These are phyloP conservation scores for Drosophila fungiperda DNA, from an alignment of 2,888 invertebrate genomes.

Conservation along the genomic window DNA sequence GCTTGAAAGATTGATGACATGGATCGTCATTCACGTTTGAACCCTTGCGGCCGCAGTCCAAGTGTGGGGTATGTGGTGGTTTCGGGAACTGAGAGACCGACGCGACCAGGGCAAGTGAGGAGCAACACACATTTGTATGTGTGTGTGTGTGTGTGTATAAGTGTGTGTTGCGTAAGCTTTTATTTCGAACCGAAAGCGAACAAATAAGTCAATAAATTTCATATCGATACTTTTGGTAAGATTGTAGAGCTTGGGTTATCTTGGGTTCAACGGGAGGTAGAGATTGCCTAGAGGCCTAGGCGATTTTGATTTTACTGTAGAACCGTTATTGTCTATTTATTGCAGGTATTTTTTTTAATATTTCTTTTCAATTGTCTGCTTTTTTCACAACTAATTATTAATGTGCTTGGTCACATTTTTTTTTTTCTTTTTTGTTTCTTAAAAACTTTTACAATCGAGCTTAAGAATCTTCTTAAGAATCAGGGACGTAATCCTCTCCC, in stretches of 20 bases:
- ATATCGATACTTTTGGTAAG: slow-evolving; percentile 10
- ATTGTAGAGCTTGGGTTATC: slow-evolving; percentile 6
- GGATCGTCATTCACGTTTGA: slow-evolving; percentile 50
- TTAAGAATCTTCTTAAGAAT: background rate
- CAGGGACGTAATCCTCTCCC: background rate
- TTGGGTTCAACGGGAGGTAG: slow-evolving; percentile 8
- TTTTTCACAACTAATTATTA: background rate
- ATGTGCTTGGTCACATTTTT: no score
- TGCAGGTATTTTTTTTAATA: background rate
- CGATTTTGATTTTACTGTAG: background rate
- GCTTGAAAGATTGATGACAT: slow-evolving; percentile 51
- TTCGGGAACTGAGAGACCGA: background rate
- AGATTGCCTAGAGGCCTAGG: background rate
- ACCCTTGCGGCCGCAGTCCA: slow-evolving; percentile 47
- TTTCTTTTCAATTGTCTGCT: background rate
- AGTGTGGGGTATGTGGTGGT: slow-evolving; percentile 4
- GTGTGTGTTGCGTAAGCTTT: slow-evolving; percentile 15
- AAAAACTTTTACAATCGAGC: no score
- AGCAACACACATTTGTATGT: background rate
- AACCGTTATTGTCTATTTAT: background rate
- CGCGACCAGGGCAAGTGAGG: background rate
- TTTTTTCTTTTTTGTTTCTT: no score
- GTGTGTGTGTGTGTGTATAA: background rate
- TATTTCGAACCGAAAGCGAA: background rate
- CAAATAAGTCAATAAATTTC: slow-evolving; percentile 26